Percentiles rank a stretch among this genome's conserved stretches.
Evolutionary conservation across 2,797 vertebrate species (phyloP).

Genomic region (Chelidonichthys spinosus): DNA sequence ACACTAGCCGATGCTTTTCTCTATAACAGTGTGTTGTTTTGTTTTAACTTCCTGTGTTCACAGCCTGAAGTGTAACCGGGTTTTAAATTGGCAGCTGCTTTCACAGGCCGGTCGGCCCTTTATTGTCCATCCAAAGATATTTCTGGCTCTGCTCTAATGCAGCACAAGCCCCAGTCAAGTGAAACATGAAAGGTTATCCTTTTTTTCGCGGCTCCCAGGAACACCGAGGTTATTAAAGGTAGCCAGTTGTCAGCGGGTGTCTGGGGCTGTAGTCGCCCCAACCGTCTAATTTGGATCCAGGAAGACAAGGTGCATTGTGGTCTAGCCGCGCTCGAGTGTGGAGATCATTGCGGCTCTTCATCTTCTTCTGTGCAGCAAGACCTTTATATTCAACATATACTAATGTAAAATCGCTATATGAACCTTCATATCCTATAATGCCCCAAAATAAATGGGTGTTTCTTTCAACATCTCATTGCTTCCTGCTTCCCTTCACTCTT

Average conservation of each 20-base stretch:
- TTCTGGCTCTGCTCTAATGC: slow-evolving; percentile 22
- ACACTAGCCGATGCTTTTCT: not conserved
- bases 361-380: not conserved
- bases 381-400: not conserved
- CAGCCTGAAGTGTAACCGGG: not conserved
- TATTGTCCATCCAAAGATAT: slow-evolving; percentile 13
- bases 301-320: slow-evolving; percentile 46
- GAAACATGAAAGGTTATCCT: slow-evolving; percentile 35
- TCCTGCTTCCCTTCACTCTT: slow-evolving; percentile 54
- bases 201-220: slow-evolving; percentile 11
- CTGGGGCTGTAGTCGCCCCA: slow-evolving; percentile 21
- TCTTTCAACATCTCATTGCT: slow-evolving; percentile 23
- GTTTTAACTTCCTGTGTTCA: slow-evolving; percentile 16
- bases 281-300: slow-evolving; percentile 51
- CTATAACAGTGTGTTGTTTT: not conserved
- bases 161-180: slow-evolving; percentile 7
- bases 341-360: slow-evolving; percentile 32
- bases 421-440: not conserved
- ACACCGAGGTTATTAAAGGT: slow-evolving; percentile 29
- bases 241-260: slow-evolving; percentile 41
- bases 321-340: slow-evolving; percentile 16
- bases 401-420: not conserved
- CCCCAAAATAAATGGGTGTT: slow-evolving; percentile 23
- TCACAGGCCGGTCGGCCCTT: not conserved
- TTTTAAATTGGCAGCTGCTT: slow-evolving; percentile 21